Base-by-base conservation (phyloP, 2,113 vertebrate genomes). In the Variabilichromis moorii region DNA sequence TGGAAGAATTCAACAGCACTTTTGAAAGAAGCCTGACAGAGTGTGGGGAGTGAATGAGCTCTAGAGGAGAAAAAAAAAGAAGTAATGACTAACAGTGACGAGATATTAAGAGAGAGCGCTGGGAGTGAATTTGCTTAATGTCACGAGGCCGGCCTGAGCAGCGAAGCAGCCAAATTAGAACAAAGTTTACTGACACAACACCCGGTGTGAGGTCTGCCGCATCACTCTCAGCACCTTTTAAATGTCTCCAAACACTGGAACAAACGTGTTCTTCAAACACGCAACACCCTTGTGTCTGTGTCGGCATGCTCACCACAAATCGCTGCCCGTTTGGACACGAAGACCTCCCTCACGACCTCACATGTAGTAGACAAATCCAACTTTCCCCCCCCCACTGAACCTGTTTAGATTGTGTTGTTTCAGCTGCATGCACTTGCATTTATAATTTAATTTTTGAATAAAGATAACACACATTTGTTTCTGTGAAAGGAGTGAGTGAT, bases 221-320 rank as follows among this genome's bases (percentile, higher is more conserved):
- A 10, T 88, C 87, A 86, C 92, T 86, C 90, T 88, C 85, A 71
- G 86, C 93, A 87, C 83, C 93, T 94, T 96, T 95, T 91, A 92
- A 94, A 93, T 14, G 85, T 86, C 88, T 91, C 88, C 86, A 85
- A 66, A 90, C 81, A 89, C 85, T 19, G 42, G 81, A 42, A 66
- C 42, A 24, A 21, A 40, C n/a, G 53, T 82, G 55, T 86, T 63
- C 80, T 85, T 86, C 24, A 81, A 80, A 85, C 81, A 86, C 84
- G 37, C 79, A 33, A 84, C 85, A 87, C 86, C 63, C n/a, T 76
- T 26, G 8, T 33, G 13, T 40, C 53, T 80, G 76, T 76, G 68
- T 61, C 24, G 3, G 94, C 95, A 96, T 96, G 95, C 86, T 93
- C 92, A 93, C 89, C 40, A 73, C 26, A 92, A 71, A 61, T 80